Evolutionary conservation across 2,888 invertebrate species (phyloP), one percentile per base, ranked within the genome.

Genomic region (Tetramorium bicarinatum): DNA sequence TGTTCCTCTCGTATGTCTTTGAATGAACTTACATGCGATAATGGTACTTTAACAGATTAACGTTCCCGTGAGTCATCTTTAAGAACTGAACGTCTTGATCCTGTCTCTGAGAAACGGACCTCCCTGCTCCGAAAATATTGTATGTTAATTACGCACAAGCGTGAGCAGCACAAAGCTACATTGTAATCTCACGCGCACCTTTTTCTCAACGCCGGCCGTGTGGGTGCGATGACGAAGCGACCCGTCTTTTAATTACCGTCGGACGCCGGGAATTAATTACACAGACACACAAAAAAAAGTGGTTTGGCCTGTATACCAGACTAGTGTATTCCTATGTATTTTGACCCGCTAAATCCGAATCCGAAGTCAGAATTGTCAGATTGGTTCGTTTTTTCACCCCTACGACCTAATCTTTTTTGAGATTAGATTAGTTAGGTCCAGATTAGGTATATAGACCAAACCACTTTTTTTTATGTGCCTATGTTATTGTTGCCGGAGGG

Each of bases 221-320:
- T 88, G 87, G 87, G 89, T 69, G 87, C 84, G 76, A 87, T 87
- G 89, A 91, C 86, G 85, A 76, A 84, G 84, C 87, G 84, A 61
- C 79, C 85, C 82, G 83, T 82, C 85, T 87, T 88, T 90, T 90
- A 90, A 91, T 91, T 91, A 85, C 83, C 54, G 47, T 29, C 81
- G 44, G 69, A 81, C 77, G 61, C 59, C 67, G 61, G 80, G 85
- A 87, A 88, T 89, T 91, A 90, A 91, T 91, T n/a, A n/a, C n/a
- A n/a, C n/a, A n/a, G n/a, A n/a, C n/a, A n/a, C n/a, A n/a, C n/a
- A n/a, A n/a, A n/a, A n/a, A n/a, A n/a, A n/a, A n/a, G n/a, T n/a
- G n/a, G n/a, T n/a, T n/a, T n/a, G n/a, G n/a, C n/a, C n/a, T n/a
- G n/a, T n/a, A n/a, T n/a, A n/a, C n/a, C n/a, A n/a, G n/a, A n/a